These are phyloP conservation scores for Morphnarchus princeps DNA, from an alignment of 2,113 vertebrate species.

Conservation along the genomic window DNA sequence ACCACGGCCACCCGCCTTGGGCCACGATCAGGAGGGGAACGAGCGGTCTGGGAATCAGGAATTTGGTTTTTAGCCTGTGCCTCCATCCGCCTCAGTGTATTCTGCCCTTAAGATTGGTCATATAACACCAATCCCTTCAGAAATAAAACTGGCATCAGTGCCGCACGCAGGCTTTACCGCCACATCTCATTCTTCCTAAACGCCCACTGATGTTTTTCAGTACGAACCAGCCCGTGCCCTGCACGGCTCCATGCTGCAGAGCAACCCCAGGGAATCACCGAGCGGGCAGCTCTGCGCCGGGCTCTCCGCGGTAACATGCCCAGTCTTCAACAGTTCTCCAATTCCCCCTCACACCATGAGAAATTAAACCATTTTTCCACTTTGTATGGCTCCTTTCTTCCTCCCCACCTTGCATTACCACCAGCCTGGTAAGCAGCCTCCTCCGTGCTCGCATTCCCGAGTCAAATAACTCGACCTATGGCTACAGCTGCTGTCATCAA, in stretches of 20 bases:
- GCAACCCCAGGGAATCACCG: not conserved
- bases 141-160: not conserved
- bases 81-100: not conserved
- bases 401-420: not conserved
- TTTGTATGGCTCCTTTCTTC: not conserved
- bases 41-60: not conserved
- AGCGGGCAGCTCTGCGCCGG: not conserved
- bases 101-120: not conserved
- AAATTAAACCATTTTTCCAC: not conserved
- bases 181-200: not conserved
- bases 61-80: not conserved
- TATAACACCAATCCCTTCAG: not conserved
- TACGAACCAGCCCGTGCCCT: fast-evolving
- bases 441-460: not conserved
- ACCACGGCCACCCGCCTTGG: not conserved
- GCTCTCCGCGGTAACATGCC: not conserved
- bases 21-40: not conserved
- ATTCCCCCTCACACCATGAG: not conserved
- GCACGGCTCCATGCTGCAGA: not conserved
- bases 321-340: not conserved
- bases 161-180: not conserved
- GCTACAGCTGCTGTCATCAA: not conserved
- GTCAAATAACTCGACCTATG: not conserved
- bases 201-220: not conserved
- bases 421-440: not conserved